phyloP scores from a whole-genome alignment of 2,797 vertebrate species.

The Paramormyrops hopkinsi region DNA sequence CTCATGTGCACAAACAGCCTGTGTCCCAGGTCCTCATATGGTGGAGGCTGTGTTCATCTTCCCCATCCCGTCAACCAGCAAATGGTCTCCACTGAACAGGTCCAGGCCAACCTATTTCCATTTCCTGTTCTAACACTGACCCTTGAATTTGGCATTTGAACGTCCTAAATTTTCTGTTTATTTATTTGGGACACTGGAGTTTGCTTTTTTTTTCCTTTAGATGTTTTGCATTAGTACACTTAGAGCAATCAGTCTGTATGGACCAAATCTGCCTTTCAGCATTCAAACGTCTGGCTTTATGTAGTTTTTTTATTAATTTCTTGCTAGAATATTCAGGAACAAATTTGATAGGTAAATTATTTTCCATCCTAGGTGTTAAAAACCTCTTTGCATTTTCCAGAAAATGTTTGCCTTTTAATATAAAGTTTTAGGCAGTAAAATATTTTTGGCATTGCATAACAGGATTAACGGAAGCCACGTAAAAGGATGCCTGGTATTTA shows the following conservation, averaged over 20 bases:
- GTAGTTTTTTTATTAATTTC: neutral
- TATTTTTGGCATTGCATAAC: slow-evolving; percentile 45
- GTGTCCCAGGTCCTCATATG: slow-evolving; percentile 39
- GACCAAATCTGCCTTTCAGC: neutral
- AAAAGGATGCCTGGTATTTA: slow-evolving; percentile 27
- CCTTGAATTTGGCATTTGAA: neutral
- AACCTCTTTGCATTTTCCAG: slow-evolving; percentile 35
- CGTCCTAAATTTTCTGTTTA: neutral
- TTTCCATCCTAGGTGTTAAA: slow-evolving; percentile 28
- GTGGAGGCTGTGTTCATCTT: slow-evolving; percentile 53
- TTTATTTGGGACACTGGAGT: neutral
- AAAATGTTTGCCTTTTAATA: slow-evolving; percentile 41
- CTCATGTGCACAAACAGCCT: slow-evolving; percentile 48
- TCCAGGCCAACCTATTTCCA: slow-evolving; percentile 33
- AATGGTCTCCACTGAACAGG: slow-evolving; percentile 53
- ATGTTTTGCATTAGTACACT: neutral
- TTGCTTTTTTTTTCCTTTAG: neutral
- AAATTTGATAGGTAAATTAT: neutral
- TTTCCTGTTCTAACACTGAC: slow-evolving; percentile 43
- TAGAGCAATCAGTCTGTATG: neutral
- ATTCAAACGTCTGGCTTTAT: neutral
- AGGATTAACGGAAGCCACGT: slow-evolving; percentile 32
- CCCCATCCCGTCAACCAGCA: slow-evolving; percentile 35
- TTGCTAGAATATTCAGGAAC: neutral
- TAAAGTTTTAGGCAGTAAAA: slow-evolving; percentile 48